Evolutionary conservation across 2,113 vertebrate genomes (phyloP), one percentile per base, ranked within the genome.

Genomic region (Neolamprologus cancellatus): DNA sequence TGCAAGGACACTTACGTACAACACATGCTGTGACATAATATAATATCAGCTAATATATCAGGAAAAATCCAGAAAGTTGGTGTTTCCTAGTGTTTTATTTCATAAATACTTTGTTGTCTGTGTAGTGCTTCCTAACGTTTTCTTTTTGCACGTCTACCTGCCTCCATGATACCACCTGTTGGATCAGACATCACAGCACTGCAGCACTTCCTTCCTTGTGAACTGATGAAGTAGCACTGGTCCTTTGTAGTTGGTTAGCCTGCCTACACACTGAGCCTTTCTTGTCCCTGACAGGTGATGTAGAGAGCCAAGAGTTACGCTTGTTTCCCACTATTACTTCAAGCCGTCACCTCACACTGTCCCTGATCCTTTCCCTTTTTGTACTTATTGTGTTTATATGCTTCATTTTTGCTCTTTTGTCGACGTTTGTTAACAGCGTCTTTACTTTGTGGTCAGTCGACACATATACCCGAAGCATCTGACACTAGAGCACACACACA

Each of bases 391-490:
- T 7, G 5, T 46, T 74, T 28, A 28, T 18, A 28, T 46, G 3
- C 23, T 74, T 28, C 10, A 74, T 48, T 28, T 44, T 12, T 74
- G 23, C 0, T 46, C 0, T 74, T 71, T 44, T 46, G 20, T 74
- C 14, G 1, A 28, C 2, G 1, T 46, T 74, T 48, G 23, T 46
- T 28, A 74, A 28, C 0, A 3, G 8, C 2, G 1, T 28, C 23
- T 46, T 74, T 74, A 74, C 41, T 74, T 17, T 11, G 41, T 28
- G 14, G 23, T 48, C 12, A 8, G 64, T 9, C 36, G 0, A 14
- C n/a, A 41, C 12, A 41, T 23, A 25, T 48, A 28, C 14, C 41
- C 3, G 23, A 74, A 74, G 39, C 20, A 74, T 46, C 66, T 71
- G 20, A 44, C 20, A 28, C 66, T 74, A 44, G 1, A 44, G 4